phyloP scores from a whole-genome alignment of 1,140 invertebrate genomes.

The Halictus rubicundus region DNA sequence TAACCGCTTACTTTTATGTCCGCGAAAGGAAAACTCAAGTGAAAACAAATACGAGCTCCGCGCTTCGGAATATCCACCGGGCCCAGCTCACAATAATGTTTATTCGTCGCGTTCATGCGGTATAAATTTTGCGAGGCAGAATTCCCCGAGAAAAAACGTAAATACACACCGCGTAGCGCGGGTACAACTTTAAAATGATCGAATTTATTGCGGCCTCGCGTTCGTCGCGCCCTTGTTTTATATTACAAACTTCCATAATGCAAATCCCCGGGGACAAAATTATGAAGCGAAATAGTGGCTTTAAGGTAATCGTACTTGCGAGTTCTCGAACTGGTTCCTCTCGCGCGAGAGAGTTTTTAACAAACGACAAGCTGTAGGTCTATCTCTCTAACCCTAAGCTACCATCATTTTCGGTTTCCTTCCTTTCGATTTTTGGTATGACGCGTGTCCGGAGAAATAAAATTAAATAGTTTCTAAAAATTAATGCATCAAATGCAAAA shows the following conservation, averaged over 20 bases:
- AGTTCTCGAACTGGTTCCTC: neutral
- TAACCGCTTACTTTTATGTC: neutral
- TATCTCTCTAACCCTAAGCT: no score
- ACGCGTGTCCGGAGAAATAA: no score
- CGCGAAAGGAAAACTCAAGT: neutral
- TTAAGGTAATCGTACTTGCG: neutral
- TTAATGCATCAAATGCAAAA: no score
- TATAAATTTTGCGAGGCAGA: constrained; percentile 27
- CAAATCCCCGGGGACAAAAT: constrained; percentile 22
- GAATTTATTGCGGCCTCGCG: constrained; percentile 28
- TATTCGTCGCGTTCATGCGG: neutral
- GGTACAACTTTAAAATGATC: constrained; percentile 43
- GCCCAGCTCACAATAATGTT: neutral
- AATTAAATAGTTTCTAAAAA: no score
- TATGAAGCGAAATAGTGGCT: constrained; percentile 23
- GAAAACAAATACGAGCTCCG: no score
- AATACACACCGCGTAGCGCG: neutral
- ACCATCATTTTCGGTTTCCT: no score
- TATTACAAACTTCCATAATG: constrained; percentile 19
- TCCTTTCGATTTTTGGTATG: no score
- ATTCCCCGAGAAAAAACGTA: constrained; percentile 8
- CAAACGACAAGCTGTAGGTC: neutral
- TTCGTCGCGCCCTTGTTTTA: constrained; percentile 10
- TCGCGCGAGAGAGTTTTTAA: neutral
- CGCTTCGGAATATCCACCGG: neutral